These are phyloP conservation scores for Epirrhoe alternata DNA, from an alignment of 2,888 invertebrate genomes.

Conservation along the genomic window DNA sequence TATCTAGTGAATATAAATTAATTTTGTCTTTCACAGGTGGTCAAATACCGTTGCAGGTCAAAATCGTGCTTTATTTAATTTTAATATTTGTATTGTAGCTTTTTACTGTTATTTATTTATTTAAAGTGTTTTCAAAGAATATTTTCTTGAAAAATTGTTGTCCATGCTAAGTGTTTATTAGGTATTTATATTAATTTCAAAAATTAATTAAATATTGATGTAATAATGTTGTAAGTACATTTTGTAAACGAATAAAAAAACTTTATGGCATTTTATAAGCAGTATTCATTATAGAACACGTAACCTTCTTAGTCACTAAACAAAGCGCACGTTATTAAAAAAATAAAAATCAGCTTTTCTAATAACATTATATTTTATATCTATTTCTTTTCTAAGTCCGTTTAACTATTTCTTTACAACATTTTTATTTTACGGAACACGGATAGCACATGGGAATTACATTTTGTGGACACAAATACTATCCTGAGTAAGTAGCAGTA, in stretches of 20 bases:
- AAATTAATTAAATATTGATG: neutral
- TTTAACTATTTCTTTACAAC: no score
- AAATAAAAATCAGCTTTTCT: no score
- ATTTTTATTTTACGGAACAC: neutral
- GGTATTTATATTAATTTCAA: neutral
- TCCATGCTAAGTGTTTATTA: slow-evolving; percentile 27
- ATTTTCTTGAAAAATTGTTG: slow-evolving; percentile 38
- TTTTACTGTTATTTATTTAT: slow-evolving; percentile 31
- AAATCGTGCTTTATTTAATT: slow-evolving; percentile 41
- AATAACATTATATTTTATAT: no score
- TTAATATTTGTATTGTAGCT: slow-evolving; percentile 41
- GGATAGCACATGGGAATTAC: neutral
- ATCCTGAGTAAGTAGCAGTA: neutral
- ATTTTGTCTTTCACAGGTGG: slow-evolving; percentile 49
- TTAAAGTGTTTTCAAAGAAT: slow-evolving; percentile 20
- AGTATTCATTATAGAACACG: no score
- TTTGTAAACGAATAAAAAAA: slow-evolving; percentile 23
- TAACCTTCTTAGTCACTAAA: neutral
- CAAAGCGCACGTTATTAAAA: neutral
- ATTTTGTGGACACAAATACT: neutral
- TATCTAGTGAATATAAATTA: neutral
- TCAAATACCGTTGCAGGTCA: slow-evolving; percentile 38
- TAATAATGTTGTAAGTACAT: slow-evolving; percentile 3
- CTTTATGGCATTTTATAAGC: slow-evolving; percentile 2
- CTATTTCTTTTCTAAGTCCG: no score